These are phyloP conservation scores for Grammomys dolichurus DNA, from an alignment of 2,113 vertebrate genomes.

Conservation along the genomic window DNA sequence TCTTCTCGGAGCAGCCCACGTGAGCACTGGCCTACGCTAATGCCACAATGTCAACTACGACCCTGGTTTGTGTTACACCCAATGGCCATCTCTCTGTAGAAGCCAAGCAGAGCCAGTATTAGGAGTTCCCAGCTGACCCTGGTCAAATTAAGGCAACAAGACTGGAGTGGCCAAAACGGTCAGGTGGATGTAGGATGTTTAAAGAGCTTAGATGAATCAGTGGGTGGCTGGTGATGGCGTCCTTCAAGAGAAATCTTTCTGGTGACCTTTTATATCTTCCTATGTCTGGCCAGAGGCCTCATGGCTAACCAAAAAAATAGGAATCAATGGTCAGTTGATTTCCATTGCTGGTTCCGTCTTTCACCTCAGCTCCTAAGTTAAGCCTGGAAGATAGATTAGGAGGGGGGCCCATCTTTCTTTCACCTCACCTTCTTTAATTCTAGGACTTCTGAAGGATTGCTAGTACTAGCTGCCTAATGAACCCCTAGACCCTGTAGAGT, in stretches of 20 bases:
- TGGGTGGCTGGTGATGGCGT: not conserved
- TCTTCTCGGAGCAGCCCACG: not conserved
- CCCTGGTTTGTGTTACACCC: not conserved
- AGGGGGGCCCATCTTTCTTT: not conserved
- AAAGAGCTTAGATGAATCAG: not conserved
- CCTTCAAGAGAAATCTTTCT: not conserved
- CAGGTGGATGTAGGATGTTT: not conserved
- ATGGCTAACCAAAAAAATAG: not conserved
- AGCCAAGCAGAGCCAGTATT: not conserved
- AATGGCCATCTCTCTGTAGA: not conserved
- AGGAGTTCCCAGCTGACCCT: not conserved
- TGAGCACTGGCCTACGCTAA: not conserved
- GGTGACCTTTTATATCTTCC: not conserved
- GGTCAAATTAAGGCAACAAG: not conserved
- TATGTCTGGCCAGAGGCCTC: not conserved
- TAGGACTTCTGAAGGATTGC: not conserved
- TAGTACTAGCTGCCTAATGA: not conserved
- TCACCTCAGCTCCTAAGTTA: not conserved
- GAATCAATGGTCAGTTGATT: not conserved
- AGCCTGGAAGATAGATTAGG: not conserved
- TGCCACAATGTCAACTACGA: not conserved
- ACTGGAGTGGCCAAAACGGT: not conserved
- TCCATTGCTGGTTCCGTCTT: not conserved
- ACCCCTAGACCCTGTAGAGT: not conserved
- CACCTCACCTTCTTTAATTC: not conserved